Conservation (phyloP, 2,888 invertebrate species). For the Orgyia antiqua region DNA sequence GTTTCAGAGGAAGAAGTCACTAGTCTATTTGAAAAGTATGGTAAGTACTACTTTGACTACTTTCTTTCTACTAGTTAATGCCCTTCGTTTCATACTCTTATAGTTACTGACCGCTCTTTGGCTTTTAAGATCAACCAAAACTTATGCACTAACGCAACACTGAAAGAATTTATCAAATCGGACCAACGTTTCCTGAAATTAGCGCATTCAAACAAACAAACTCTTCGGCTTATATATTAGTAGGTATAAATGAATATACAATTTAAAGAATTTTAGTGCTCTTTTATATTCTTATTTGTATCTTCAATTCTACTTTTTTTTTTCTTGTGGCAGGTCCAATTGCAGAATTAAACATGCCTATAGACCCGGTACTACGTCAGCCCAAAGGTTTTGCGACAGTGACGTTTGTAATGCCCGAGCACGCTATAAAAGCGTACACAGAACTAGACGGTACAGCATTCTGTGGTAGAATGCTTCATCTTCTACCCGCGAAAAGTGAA, state of each 20-base stretch:
- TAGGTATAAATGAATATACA: no score
- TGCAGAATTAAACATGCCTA: slow-evolving; percentile 91
- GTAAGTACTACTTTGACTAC: slow-evolving; percentile 68
- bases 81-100: no score
- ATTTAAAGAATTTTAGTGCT: no score
- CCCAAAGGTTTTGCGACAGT: slow-evolving; percentile 96
- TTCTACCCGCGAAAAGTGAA: slow-evolving; percentile 90
- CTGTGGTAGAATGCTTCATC: slow-evolving; percentile 95
- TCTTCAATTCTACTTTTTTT: no score
- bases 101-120: no score
- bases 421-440: slow-evolving; percentile 92
- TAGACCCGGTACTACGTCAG: slow-evolving; percentile 88
- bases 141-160: no score
- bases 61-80: not conserved
- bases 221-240: no score
- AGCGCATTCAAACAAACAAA: no score
- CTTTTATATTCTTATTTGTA: no score
- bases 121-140: no score
- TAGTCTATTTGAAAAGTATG: slow-evolving; percentile 89
- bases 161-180: no score
- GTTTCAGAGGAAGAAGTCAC: slow-evolving; percentile 69
- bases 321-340: slow-evolving; percentile 92
- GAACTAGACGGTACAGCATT: slow-evolving; percentile 94
- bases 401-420: slow-evolving; percentile 95
- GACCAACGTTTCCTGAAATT: no score